Evolutionary conservation across 2,797 vertebrate genomes (phyloP), one percentile per base, ranked within the genome.

Genomic region (Trichosurus vulpecula): DNA sequence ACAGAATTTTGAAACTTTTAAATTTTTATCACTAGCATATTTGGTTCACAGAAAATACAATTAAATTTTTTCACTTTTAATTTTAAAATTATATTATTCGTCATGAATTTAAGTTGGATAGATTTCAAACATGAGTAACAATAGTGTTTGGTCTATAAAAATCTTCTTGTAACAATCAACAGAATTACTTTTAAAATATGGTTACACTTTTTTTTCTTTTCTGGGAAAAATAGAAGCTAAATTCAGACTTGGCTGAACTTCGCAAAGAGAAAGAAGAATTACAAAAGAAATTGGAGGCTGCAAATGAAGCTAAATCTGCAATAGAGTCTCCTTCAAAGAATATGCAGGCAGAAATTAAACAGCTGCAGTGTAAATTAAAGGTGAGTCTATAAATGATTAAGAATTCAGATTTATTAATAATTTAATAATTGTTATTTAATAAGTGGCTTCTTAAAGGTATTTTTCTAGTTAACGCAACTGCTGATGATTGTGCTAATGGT

Each of bases 341-440:
- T 94, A 97, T 98, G 97, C 99, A 99, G 98, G 97, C 98, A 95
- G 99, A 99, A 98, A 98, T 99, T 97, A 99, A 99, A 98, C 99
- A 99, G 97, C 98, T 99, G 97, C 99, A 99, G 95, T 98, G 98
- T 98, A 99, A 99, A 98, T 98, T 99, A 93, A 99, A 99, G 99
- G 99, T 99, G 98, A 98, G 94, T 97, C 92, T 97, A 96, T 53
- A 94, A 54, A 96, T 98, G 92, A 92, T 74, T 94, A 89, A 66
- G 54, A 35, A n/a, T 93, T 61, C 92, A 93, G 92, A 90, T 0
- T 57, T 87, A 10, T 47, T 87, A 87, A 41, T 47, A 74, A 74
- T 74, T 41, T 51, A 47, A 27, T 87, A 87, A 87, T 51, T 47
- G 8, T 11, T 31, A 56, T 52, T 93, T 93, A 94, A 25, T 66